Percentiles rank a stretch among this genome's conserved stretches.
Evolutionary conservation across 2,797 vertebrate genomes (phyloP).

Genomic region (Cyprinella venusta): DNA sequence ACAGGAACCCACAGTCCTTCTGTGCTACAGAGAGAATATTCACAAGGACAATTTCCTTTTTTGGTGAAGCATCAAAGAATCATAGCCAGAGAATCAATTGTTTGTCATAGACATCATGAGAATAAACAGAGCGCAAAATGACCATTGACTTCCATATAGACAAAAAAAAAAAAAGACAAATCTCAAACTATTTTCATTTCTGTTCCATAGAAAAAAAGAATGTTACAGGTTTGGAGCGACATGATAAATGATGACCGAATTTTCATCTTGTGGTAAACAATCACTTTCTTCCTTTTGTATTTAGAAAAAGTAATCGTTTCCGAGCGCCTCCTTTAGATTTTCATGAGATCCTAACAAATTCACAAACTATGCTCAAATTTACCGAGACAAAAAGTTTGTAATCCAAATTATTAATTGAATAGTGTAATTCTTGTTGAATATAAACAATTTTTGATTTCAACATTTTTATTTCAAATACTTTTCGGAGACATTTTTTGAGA

Average conservation of each 20-base stretch:
- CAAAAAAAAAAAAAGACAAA: too few relatives aligned
- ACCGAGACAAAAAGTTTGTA: not conserved
- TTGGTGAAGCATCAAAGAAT: not conserved
- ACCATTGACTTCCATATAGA: not conserved
- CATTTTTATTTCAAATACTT: not conserved
- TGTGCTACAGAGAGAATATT: not conserved
- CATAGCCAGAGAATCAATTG: too few relatives aligned
- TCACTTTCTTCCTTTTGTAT: not conserved
- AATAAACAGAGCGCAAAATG: too few relatives aligned
- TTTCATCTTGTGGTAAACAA: not conserved
- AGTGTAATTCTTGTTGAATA: not conserved
- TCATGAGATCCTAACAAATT: not conserved
- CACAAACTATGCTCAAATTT: not conserved
- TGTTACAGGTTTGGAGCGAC: not conserved
- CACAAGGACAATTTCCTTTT: conserved; percentile 22
- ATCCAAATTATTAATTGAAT: not conserved
- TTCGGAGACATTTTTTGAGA: not conserved
- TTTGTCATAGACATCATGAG: not conserved
- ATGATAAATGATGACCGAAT: not conserved
- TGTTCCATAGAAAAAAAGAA: not conserved
- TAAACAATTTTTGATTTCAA: not conserved
- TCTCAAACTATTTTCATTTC: not conserved
- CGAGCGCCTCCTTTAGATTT: not conserved
- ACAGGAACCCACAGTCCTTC: not conserved
- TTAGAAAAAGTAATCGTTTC: not conserved